phyloP scores from a whole-genome alignment of 2,888 invertebrate species.

The Serrognathus titanus region DNA sequence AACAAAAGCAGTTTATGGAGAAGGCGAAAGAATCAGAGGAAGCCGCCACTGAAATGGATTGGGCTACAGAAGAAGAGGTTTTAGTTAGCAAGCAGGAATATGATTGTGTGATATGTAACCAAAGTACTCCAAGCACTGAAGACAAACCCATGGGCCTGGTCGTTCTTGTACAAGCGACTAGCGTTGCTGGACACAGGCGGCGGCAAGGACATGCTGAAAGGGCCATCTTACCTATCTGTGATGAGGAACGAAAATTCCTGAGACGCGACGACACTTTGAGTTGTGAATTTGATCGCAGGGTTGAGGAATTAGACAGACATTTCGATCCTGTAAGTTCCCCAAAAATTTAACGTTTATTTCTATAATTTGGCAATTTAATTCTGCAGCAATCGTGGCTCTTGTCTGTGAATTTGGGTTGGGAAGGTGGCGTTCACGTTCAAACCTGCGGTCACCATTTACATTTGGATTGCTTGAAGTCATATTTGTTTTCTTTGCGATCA shows the following conservation, averaged over 20 bases:
- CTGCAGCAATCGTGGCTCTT: conserved; percentile 72
- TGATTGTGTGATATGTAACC: conserved; percentile 95
- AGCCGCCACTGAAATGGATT: conserved; percentile 56
- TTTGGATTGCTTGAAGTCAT: conserved; percentile 88
- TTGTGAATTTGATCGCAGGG: conserved; percentile 71
- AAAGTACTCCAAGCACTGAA: conserved; percentile 79
- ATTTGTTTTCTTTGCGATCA: conserved; percentile 78
- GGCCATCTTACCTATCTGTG: conserved; percentile 60
- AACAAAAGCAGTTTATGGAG: conserved; percentile 89
- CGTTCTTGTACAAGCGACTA: conserved; percentile 82
- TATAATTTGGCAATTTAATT: neutral
- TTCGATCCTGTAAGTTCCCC: conserved; percentile 63
- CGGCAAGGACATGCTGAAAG: conserved; percentile 53
- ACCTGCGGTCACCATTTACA: conserved; percentile 98
- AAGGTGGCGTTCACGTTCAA: conserved; percentile 89
- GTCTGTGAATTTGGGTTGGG: conserved; percentile 79
- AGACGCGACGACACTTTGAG: conserved; percentile 64
- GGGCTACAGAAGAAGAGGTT: conserved; percentile 58
- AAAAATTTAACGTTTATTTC: neutral
- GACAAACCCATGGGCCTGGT: conserved; percentile 85
- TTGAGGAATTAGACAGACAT: conserved; percentile 71
- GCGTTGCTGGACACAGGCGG: conserved; percentile 78
- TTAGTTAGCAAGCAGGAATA: conserved; percentile 65
- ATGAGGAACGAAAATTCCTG: conserved; percentile 59
- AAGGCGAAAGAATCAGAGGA: conserved; percentile 63